Conservation (phyloP, 92 coral and sea anemone genomes). For the Umimayanthus chanpuru region DNA sequence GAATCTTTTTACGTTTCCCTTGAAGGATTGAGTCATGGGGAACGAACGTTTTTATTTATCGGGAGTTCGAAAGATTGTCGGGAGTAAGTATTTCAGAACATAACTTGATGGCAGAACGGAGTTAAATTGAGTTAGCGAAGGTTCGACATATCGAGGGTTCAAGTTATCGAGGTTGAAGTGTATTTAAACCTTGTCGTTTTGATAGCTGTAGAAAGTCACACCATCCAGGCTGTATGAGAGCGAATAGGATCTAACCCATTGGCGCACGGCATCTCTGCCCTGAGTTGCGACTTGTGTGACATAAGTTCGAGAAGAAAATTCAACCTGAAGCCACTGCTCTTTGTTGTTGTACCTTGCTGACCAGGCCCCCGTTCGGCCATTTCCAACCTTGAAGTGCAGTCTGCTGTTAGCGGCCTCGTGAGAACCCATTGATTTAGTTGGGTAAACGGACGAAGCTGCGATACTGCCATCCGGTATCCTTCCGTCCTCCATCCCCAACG, state of each 20-base stretch:
- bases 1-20: too few species aligned
- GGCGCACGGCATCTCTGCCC: neutral
- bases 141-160: neutral
- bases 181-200: conserved; percentile 7
- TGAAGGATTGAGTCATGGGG: too few species aligned
- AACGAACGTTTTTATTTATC: too few species aligned
- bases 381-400: neutral
- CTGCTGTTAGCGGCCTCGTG: conserved; percentile 10
- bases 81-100: too few species aligned
- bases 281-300: conserved; percentile 23
- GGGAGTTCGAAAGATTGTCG: too few species aligned
- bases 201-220: neutral
- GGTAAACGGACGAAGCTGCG: neutral
- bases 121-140: too few species aligned
- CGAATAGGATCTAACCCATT: conserved; percentile 1
- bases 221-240: neutral
- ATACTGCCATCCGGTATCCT: conserved; percentile 15
- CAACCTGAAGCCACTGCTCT: conserved; percentile 28
- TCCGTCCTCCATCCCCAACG: conserved; percentile 30
- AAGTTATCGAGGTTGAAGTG: neutral
- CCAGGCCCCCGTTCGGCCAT: conserved; percentile 18
- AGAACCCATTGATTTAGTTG: fast-evolving
- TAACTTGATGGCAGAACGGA: too few species aligned
- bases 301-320: neutral
- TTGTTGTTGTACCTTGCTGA: neutral